These are phyloP conservation scores for Trichopoda pennipes DNA, from an alignment of 2,888 invertebrate genomes.

Conservation along the genomic window DNA sequence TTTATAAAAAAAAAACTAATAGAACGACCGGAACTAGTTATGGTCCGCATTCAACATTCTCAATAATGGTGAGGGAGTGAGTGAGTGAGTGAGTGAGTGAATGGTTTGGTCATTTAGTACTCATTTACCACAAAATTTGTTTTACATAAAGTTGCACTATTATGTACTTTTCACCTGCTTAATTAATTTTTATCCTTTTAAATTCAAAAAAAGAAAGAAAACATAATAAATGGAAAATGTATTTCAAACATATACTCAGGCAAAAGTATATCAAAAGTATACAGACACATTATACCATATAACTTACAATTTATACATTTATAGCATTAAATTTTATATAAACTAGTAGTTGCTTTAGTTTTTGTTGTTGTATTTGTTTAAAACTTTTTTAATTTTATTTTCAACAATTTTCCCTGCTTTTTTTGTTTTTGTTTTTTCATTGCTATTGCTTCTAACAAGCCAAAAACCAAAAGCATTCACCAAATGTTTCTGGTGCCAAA, in stretches of 20 bases:
- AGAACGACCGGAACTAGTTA: too few species aligned
- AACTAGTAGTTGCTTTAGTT: slow-evolving; percentile 19
- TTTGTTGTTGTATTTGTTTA: slow-evolving; percentile 8
- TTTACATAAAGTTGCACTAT: slow-evolving; percentile 67
- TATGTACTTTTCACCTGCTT: slow-evolving; percentile 68
- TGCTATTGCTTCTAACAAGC: slow-evolving; percentile 35
- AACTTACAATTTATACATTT: not conserved
- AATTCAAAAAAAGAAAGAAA: slow-evolving; percentile 16
- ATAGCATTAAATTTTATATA: slow-evolving; percentile 25
- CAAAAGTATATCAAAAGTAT: not conserved
- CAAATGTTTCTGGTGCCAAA: slow-evolving; percentile 48
- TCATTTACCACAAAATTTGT: slow-evolving; percentile 64
- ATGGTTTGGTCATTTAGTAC: slow-evolving; percentile 38
- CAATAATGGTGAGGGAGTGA: slow-evolving; percentile 4
- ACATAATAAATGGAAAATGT: not conserved
- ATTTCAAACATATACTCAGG: not conserved
- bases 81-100: too few species aligned
- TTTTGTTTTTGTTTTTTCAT: not conserved
- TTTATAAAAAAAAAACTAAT: too few species aligned
- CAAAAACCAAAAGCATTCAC: slow-evolving; percentile 55
- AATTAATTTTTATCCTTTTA: slow-evolving; percentile 70
- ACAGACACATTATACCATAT: not conserved
- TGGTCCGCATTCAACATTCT: not conserved
- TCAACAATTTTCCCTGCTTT: not conserved
- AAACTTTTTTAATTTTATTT: slow-evolving; percentile 41